phyloP scores from a whole-genome alignment of 2,113 vertebrate species.

The Danio rerio region GRCz12tu NC_133182.1:32551001-32551500 shows the following conservation, averaged over 20 bases:
- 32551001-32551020: too few species aligned
- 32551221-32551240: constrained; percentile 55
- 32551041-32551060: not conserved
- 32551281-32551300: constrained; percentile 36
- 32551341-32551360: constrained; percentile 39
- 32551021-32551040: too few species aligned
- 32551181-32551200: constrained; percentile 40
- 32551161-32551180: constrained; percentile 34
- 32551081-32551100: not conserved
- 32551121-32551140: too few species aligned
- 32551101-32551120: not conserved
- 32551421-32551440: too few species aligned
- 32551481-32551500: too few species aligned
- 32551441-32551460: too few species aligned
- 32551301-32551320: constrained; percentile 42
- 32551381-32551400: too few species aligned
- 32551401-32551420: too few species aligned
- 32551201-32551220: constrained; percentile 42
- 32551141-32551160: not conserved
- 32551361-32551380: not conserved
- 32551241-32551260: constrained; percentile 47
- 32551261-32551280: constrained; percentile 39
- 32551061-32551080: not conserved
- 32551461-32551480: too few species aligned
- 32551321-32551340: constrained; percentile 37